phyloP scores from a whole-genome alignment of 2,888 invertebrate genomes.

The Agonopterix heracliana region DNA sequence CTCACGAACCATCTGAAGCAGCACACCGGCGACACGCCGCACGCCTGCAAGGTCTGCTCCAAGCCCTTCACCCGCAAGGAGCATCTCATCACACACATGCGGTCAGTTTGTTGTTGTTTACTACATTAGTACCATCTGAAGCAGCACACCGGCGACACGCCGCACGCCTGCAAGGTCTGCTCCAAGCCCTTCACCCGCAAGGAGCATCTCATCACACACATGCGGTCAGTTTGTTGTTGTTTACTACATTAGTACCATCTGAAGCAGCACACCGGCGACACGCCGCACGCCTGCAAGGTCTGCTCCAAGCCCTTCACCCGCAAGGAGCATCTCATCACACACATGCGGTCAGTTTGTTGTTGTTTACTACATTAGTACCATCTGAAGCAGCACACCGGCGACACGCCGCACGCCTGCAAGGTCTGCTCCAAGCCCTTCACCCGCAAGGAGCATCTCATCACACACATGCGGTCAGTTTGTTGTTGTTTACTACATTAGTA shows the following conservation, averaged over 20 bases:
- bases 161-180: slow-evolving; percentile 84
- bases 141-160: slow-evolving; percentile 83
- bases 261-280: slow-evolving; percentile 83
- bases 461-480: slow-evolving; percentile 86
- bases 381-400: slow-evolving; percentile 82
- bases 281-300: slow-evolving; percentile 83
- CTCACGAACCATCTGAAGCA: slow-evolving; percentile 81
- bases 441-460: slow-evolving; percentile 83
- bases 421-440: slow-evolving; percentile 85
- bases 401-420: slow-evolving; percentile 83
- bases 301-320: slow-evolving; percentile 84
- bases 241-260: too few relatives aligned
- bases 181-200: slow-evolving; percentile 84
- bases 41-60: slow-evolving; percentile 83
- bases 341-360: slow-evolving; percentile 86
- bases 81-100: slow-evolving; percentile 85
- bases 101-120: too few relatives aligned
- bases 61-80: slow-evolving; percentile 86
- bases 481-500: too few relatives aligned
- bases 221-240: too few relatives aligned
- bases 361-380: too few relatives aligned
- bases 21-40: slow-evolving; percentile 83
- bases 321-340: slow-evolving; percentile 84
- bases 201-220: slow-evolving; percentile 84
- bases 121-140: slow-evolving; percentile 79